Base-by-base conservation (phyloP, 1,140 invertebrate genomes). In the Drosophila busckii region DNA sequence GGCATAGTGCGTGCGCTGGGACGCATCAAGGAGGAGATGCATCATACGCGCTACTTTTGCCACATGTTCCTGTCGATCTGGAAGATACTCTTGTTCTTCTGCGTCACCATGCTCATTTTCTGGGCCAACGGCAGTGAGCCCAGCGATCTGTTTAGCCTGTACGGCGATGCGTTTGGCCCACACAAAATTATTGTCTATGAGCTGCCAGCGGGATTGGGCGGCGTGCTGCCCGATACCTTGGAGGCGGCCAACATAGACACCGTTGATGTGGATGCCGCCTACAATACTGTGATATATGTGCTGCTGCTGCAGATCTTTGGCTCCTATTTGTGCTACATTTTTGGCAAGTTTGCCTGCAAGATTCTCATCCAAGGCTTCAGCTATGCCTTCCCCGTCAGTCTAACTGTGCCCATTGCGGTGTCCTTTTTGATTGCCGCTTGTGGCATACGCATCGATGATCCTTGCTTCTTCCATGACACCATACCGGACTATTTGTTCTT, bases 341-440 rank as follows among this genome's bases (percentile, higher is more conserved):
- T 97, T 68, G 96, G 94, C 59, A 97, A 98, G 89, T 98, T 97
- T 75, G 95, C 97, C 9, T 98, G 97, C 89, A 98, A 98, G 89
- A 98, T 98, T 70, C 91, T 97, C 56, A 98, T 98, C 49, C 97
- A 98, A 88, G 95, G 95, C 17, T 97, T 98, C 89, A 97, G 96
- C 85, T 98, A 97, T 84, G 96, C 97, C 0, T 96, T 98, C 62
- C 97, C 97, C 0, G 93, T 98, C 0, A 97, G 94, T 86, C 89
- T 98, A 41, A 94, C 95, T 0, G 95, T 98, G 62, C 97, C 97
- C 0, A 91, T 98, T 0, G 92, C 94, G 0, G 93, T 98, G 13
- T 97, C 95, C 0, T 87, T 98, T 10, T 88, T 97, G 56, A 97
- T 97, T 56, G 92, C 95, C 9, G 94, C 94, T 4, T 97, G 96